A percentile compares a stretch with the other conserved stretches of the same genome.
These are phyloP conservation scores for Polyodon spathula DNA, from an alignment of 2,113 vertebrate species.

Conservation along the genomic window DNA sequence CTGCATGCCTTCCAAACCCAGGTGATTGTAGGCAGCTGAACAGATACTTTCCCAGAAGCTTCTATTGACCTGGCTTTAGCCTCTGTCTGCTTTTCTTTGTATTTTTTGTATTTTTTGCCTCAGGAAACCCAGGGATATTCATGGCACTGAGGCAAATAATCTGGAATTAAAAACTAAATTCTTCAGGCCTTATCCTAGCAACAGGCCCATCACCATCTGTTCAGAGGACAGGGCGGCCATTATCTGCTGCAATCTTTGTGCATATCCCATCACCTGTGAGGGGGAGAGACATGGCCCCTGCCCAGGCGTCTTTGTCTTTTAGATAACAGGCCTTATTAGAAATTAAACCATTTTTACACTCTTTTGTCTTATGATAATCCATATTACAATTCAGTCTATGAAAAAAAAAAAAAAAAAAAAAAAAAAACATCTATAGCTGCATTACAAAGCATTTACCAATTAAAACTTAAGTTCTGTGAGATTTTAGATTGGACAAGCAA, in stretches of 20 bases:
- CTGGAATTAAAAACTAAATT: slow-evolving; percentile 90
- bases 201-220: slow-evolving; percentile 87
- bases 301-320: slow-evolving; percentile 53
- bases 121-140: slow-evolving; percentile 77
- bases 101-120: slow-evolving; percentile 58
- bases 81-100: slow-evolving; percentile 34
- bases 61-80: slow-evolving; percentile 57
- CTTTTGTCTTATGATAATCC: slow-evolving; percentile 42
- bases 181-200: slow-evolving; percentile 87
- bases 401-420: slow-evolving; percentile 20
- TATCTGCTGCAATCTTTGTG: slow-evolving; percentile 62
- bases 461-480: slow-evolving; percentile 35
- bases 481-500: slow-evolving; percentile 1
- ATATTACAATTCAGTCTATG: slow-evolving; percentile 46
- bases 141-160: slow-evolving; percentile 85
- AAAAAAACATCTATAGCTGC: no score
- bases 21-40: slow-evolving; percentile 74
- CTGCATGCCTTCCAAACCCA: slow-evolving; percentile 64
- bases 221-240: slow-evolving; percentile 70
- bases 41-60: slow-evolving; percentile 64
- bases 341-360: slow-evolving; percentile 16
- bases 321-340: slow-evolving; percentile 24
- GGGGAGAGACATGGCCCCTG: slow-evolving; percentile 47
- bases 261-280: slow-evolving; percentile 81
- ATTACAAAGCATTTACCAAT: slow-evolving; percentile 48